Evolutionary conservation across 2,888 invertebrate genomes (phyloP).

Genomic region (Noctua fimbriata): DNA sequence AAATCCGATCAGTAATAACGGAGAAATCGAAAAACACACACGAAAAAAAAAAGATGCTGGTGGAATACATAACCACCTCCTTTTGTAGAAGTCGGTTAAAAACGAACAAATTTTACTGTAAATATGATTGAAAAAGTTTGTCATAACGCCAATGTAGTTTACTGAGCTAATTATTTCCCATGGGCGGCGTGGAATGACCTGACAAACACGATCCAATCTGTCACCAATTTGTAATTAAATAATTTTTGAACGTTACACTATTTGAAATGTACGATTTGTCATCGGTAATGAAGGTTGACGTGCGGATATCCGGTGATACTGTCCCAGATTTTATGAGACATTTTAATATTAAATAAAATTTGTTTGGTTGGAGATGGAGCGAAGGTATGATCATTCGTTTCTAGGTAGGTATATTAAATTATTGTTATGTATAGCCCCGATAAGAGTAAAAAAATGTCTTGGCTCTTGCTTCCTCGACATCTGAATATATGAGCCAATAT

Average conservation of each 20-base stretch:
- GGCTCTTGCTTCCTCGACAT: too few relatives aligned
- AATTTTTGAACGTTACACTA: constrained; percentile 13
- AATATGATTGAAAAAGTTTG: not conserved
- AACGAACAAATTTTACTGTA: too few relatives aligned
- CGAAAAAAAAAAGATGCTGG: too few relatives aligned
- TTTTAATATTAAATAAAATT: constrained; percentile 8
- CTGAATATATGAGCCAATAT: too few relatives aligned
- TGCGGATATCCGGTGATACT: constrained; percentile 35
- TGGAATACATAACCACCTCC: too few relatives aligned
- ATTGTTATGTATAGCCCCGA: not conserved
- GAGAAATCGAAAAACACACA: too few relatives aligned
- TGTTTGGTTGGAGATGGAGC: not conserved
- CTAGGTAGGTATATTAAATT: not conserved
- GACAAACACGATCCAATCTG: constrained; percentile 9
- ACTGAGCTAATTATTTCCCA: not conserved
- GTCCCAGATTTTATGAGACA: constrained; percentile 29
- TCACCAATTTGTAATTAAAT: constrained; percentile 37
- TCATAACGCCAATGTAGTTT: not conserved
- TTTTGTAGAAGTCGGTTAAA: too few relatives aligned
- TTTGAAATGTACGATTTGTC: constrained; percentile 39
- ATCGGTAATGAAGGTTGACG: constrained; percentile 43
- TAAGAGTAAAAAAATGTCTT: too few relatives aligned
- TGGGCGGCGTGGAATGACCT: not conserved
- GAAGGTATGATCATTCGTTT: not conserved
- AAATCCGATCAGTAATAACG: too few relatives aligned